Base-by-base conservation (phyloP, 2,888 invertebrate genomes). In the Cancer borealis region DNA sequence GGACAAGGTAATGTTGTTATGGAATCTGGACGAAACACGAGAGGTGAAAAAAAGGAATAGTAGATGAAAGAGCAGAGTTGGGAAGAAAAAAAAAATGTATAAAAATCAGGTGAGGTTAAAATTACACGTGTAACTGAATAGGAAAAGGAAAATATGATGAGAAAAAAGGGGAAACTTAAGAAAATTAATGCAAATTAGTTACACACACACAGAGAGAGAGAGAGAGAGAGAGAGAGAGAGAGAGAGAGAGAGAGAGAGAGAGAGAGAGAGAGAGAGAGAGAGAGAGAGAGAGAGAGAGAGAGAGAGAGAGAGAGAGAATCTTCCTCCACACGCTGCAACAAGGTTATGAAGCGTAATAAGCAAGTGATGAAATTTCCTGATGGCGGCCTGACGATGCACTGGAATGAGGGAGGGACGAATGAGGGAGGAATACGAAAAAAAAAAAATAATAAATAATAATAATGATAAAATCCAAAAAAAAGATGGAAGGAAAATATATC, bases 291-390 rank as follows among this genome's bases (percentile, higher is more conserved):
- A 66, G 66, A 66, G 66, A 66, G 66, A 21, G 66, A 66, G 66
- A 21, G 66, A 66, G 66, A 21, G 66, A 66, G 66, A 66, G 66
- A 66, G 66, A 66, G 66, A 66, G 60, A 66, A n/a, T n/a, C n/a
- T 66, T n/a, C 66, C n/a, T n/a, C 66, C 66, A n/a, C 66, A 66
- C 66, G 66, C 66, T 66, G 66, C 66, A 66, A 66, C 66, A 66
- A 66, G 66, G 66, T 66, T 66, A 66, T 66, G 66, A 66, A 66
- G n/a, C 66, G 66, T 66, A 66, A 66, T 66, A 66, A 66, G 66
- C 66, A 66, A 66, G 66, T 66, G 66, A 66, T 66, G 66, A 66
- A 66, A 66, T 66, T 66, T 66, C 66, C n/a, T 66, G 66, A 66
- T 66, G 66, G 66, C n/a, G 66, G 66, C n/a, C 66, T 66, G 66